Percentiles rank a stretch among this genome's conserved stretches.
Conservation (phyloP, 2,797 vertebrate species). For the Enteromius radiatus region DNA sequence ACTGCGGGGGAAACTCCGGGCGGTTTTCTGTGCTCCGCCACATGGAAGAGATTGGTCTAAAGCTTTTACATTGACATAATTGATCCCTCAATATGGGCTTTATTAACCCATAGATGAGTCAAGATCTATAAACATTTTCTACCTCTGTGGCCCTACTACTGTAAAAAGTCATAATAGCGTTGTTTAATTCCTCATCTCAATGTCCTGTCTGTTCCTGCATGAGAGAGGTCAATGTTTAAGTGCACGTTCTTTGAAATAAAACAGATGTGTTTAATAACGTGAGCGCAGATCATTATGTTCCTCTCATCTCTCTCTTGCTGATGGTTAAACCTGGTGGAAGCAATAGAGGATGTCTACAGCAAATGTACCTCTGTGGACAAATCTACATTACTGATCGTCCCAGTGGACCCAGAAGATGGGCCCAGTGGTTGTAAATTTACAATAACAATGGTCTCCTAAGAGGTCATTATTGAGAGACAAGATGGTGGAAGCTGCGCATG, state of each 20-base stretch:
- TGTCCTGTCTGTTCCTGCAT: slow-evolving; percentile 17
- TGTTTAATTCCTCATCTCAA: slow-evolving; percentile 37
- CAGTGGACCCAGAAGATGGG: slow-evolving; percentile 28
- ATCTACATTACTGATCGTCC: slow-evolving; percentile 44
- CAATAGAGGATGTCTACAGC: slow-evolving; percentile 19
- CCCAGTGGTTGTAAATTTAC: slow-evolving; percentile 43
- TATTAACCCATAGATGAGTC: slow-evolving; percentile 27
- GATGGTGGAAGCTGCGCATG: slow-evolving; percentile 30
- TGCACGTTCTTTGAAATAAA: slow-evolving; percentile 38
- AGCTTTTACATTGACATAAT: slow-evolving; percentile 33
- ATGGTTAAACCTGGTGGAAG: slow-evolving; percentile 20
- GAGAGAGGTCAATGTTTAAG: slow-evolving; percentile 25
- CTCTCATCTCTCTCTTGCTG: slow-evolving; percentile 19
- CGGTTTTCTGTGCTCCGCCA: slow-evolving; percentile 52
- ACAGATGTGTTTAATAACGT: slow-evolving; percentile 61
- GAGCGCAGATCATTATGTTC: slow-evolving; percentile 49
- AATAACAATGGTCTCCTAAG: slow-evolving; percentile 51
- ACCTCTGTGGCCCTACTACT: slow-evolving; percentile 20
- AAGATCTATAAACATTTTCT: slow-evolving; percentile 28
- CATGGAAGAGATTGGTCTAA: slow-evolving; percentile 46
- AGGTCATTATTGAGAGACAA: slow-evolving; percentile 43
- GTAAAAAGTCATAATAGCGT: slow-evolving; percentile 22
- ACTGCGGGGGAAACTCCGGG: slow-evolving; percentile 53
- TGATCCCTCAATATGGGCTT: slow-evolving; percentile 24
- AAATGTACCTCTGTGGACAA: slow-evolving; percentile 14